A percentile compares a stretch with the other conserved stretches of the same genome.
Conservation (phyloP, 2,113 vertebrate species). For the Mesembrinibis cayennensis region DNA sequence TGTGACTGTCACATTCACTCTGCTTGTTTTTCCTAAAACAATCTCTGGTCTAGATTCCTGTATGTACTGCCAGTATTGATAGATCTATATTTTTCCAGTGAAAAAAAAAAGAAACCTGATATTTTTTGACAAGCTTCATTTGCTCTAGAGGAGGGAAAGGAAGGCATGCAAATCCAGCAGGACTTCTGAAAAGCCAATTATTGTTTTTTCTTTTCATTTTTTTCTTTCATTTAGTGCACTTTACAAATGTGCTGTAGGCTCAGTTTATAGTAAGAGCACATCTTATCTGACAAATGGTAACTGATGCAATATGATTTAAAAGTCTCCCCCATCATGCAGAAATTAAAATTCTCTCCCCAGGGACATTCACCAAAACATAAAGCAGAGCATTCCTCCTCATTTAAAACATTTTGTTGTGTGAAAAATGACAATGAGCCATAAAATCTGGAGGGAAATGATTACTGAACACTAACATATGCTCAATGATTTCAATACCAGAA, state of each 20-base stretch:
- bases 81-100: neutral
- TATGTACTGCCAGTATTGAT: neutral
- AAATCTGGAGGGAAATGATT: conserved; percentile 23
- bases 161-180: neutral
- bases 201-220: neutral
- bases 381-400: neutral
- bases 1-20: neutral
- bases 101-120: neutral
- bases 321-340: neutral
- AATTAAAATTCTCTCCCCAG: conserved; percentile 4
- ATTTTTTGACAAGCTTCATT: neutral
- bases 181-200: neutral
- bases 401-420: conserved; percentile 31
- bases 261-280: neutral
- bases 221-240: neutral
- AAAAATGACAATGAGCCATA: conserved; percentile 36
- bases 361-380: neutral
- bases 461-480: conserved; percentile 18
- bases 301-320: neutral
- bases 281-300: conserved; percentile 4
- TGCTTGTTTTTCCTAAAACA: neutral
- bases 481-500: neutral
- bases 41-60: neutral
- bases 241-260: neutral
- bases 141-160: neutral